These are phyloP conservation scores for Solen grandis DNA, from an alignment of 1,140 invertebrate species.

Conservation along the genomic window DNA sequence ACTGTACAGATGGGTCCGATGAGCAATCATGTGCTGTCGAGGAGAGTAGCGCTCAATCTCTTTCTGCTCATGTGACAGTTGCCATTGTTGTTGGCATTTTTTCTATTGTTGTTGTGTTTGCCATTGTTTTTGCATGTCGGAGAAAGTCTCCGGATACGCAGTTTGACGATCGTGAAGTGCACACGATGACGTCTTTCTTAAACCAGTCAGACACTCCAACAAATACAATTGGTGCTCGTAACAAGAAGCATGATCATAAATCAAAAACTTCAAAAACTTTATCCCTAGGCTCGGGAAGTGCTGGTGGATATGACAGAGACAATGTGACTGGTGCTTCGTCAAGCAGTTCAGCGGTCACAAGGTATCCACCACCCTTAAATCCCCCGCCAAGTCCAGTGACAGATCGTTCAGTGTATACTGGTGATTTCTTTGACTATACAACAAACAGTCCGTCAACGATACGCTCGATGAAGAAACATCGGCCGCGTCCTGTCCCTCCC, in stretches of 20 bases:
- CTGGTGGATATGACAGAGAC: conserved; percentile 86
- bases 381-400: conserved; percentile 94
- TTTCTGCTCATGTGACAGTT: conserved; percentile 72
- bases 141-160: conserved; percentile 65
- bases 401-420: conserved; percentile 79
- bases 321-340: conserved; percentile 90
- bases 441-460: conserved; percentile 77
- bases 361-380: conserved; percentile 92
- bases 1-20: conserved; percentile 64
- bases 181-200: conserved; percentile 67
- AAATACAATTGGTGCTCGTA: conserved; percentile 21
- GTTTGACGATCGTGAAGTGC: conserved; percentile 45
- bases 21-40: conserved; percentile 82
- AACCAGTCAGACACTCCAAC: conserved; percentile 38
- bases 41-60: conserved; percentile 26
- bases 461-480: conserved; percentile 82
- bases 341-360: conserved; percentile 84
- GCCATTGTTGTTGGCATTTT: conserved; percentile 76
- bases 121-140: conserved; percentile 75
- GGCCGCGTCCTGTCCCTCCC: conserved; percentile 88
- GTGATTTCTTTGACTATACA: conserved; percentile 71
- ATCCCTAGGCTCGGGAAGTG: conserved; percentile 67
- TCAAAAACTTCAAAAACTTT: conserved; percentile 50
- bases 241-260: conserved; percentile 47
- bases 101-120: conserved; percentile 70